Conservation (phyloP, 2,113 vertebrate species). For the Sturnus vulgaris region DNA sequence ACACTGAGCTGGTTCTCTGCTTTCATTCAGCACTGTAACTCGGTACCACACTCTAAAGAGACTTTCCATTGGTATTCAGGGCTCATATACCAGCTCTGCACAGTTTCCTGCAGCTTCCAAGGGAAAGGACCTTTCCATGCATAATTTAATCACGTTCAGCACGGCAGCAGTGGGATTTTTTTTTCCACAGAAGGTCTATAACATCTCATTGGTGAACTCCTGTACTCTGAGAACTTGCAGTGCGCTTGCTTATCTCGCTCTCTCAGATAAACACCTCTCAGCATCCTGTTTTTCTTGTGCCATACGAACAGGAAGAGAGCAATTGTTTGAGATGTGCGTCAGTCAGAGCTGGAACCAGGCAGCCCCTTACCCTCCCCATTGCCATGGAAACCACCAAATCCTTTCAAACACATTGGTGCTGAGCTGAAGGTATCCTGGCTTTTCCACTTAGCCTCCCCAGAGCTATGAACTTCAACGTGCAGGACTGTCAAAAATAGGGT, state of each 20-base stretch:
- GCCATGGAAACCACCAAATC: constrained; percentile 18
- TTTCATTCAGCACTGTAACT: neutral
- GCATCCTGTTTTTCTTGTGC: constrained; percentile 70
- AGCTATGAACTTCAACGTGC: neutral
- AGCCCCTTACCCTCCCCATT: constrained; percentile 27
- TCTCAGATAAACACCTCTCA: constrained; percentile 62
- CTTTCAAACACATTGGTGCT: neutral
- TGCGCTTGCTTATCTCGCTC: constrained; percentile 48
- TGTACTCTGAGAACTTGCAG: neutral
- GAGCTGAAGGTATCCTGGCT: constrained; percentile 3
- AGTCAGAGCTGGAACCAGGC: constrained; percentile 30
- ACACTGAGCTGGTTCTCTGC: neutral
- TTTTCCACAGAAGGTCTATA: neutral
- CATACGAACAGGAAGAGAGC: constrained; percentile 62
- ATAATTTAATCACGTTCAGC: neutral
- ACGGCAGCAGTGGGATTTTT: neutral
- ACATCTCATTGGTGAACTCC: neutral
- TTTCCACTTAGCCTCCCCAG: neutral
- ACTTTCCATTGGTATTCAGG: constrained; percentile 30
- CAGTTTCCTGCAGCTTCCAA: neutral
- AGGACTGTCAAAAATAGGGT: neutral
- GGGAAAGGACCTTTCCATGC: constrained; percentile 8
- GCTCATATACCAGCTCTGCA: neutral
- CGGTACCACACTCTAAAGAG: neutral
- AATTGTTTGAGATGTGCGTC: constrained; percentile 69